Conservation (phyloP, 1,140 invertebrate genomes). For the Eupeodes corollae region DNA sequence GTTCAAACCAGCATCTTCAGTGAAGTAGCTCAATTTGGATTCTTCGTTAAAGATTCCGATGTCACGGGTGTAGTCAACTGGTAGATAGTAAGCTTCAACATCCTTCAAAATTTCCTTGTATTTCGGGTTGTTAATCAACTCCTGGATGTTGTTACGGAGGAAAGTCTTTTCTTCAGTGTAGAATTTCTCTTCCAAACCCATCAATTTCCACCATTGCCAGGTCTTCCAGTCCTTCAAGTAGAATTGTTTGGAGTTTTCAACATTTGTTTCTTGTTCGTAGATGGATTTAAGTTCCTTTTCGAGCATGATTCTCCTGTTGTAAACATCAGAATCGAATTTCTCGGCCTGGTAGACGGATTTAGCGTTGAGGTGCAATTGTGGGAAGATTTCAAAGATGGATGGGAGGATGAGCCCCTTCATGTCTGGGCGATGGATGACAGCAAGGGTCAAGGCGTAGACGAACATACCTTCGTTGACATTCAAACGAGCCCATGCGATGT, state of each 20-base stretch:
- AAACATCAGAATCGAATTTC: constrained; percentile 39
- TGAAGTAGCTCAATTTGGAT: constrained; percentile 49
- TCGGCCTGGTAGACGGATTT: constrained; percentile 45
- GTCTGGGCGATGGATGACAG: constrained; percentile 45
- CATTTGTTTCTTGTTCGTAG: constrained; percentile 15
- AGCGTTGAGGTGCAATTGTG: constrained; percentile 47
- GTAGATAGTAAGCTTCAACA: background rate
- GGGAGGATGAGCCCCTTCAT: constrained; percentile 46
- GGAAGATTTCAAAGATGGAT: constrained; percentile 50
- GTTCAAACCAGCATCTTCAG: constrained; percentile 57
- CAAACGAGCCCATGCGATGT: constrained; percentile 45
- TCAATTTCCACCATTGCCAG: constrained; percentile 13
- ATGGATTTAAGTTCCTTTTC: constrained; percentile 27
- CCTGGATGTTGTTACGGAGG: constrained; percentile 25
- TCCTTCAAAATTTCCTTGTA: background rate
- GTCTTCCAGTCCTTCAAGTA: constrained; percentile 38
- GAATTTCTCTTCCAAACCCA: background rate
- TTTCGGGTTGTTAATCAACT: constrained; percentile 43
- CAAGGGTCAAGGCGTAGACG: constrained; percentile 44
- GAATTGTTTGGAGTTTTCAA: constrained; percentile 17
- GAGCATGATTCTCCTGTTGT: constrained; percentile 24
- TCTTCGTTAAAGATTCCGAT: constrained; percentile 39
- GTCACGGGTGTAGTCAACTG: constrained; percentile 40
- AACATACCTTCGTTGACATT: constrained; percentile 50
- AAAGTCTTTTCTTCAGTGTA: background rate